Evolutionary conservation across 2,113 vertebrate species (phyloP).

Genomic region (Fregata magnificens): DNA sequence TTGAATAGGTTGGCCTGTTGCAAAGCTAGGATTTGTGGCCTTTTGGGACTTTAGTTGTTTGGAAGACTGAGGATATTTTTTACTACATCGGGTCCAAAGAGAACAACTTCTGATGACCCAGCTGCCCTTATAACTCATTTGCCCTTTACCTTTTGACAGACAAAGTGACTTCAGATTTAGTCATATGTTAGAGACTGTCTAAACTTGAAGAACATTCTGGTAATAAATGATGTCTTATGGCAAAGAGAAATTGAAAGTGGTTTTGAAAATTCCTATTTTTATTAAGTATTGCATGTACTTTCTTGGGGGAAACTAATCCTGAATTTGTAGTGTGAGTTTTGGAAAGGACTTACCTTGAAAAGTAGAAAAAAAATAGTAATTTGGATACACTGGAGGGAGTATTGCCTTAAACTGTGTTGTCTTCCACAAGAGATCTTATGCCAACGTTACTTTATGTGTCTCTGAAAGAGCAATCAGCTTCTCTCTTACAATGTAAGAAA

Average conservation of each 20-base stretch:
- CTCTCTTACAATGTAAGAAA: neutral
- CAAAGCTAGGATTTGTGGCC: conserved; percentile 25
- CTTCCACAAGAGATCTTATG: neutral
- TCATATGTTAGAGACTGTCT: neutral
- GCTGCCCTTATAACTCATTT: conserved; percentile 36
- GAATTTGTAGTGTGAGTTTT: neutral
- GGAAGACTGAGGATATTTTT: conserved; percentile 6
- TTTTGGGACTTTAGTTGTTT: conserved; percentile 1
- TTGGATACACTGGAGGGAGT: neutral
- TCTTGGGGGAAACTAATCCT: neutral
- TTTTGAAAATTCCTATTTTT: neutral
- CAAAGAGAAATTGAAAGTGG: neutral
- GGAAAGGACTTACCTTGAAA: neutral
- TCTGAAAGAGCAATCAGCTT: neutral
- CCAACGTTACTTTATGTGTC: neutral
- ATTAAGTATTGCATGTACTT: neutral
- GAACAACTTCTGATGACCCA: neutral
- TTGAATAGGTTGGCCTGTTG: conserved; percentile 30
- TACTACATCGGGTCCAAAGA: neutral
- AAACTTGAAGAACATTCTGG: neutral
- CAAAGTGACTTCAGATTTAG: conserved; percentile 35
- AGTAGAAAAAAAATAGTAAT: neutral
- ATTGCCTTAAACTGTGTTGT: neutral
- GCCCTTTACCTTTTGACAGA: conserved; percentile 53
- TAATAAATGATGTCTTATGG: neutral